A percentile compares a stretch with the other conserved stretches of the same genome.
Conservation (phyloP, 2,888 invertebrate genomes). For the Minunthozetes semirufus region DNA sequence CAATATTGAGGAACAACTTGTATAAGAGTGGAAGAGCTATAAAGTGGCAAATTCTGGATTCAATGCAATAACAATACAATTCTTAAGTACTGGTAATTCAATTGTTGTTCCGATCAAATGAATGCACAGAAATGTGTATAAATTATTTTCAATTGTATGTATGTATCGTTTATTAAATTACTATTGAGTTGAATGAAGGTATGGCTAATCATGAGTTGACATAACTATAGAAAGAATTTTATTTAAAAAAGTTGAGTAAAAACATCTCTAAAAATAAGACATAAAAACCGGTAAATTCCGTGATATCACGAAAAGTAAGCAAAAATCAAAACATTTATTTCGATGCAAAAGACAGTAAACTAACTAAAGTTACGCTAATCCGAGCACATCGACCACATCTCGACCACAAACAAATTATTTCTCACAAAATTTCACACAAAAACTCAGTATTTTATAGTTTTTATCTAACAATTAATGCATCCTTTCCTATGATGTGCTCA, state of each 20-base stretch:
- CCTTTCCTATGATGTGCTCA: neutral
- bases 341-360: neutral
- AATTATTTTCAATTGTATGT: neutral
- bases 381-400: neutral
- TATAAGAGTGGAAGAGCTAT: neutral
- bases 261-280: neutral
- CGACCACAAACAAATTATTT: neutral
- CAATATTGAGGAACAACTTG: neutral
- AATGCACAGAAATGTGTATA: neutral
- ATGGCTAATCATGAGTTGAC: constrained; percentile 7
- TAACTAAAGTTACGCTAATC: constrained; percentile 10
- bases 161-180: neutral
- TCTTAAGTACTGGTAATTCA: constrained; percentile 14
- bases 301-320: constrained; percentile 20
- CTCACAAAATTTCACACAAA: neutral
- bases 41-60: constrained; percentile 9
- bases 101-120: neutral
- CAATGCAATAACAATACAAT: neutral
- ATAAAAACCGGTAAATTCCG: neutral
- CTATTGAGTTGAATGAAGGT: neutral
- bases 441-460: neutral
- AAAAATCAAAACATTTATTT: neutral
- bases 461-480: neutral
- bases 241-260: neutral
- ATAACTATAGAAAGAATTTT: neutral